Percentiles rank a stretch among this genome's conserved stretches.
Evolutionary conservation across 2,797 vertebrate species (phyloP).

Genomic region (Hydrophis major): DNA sequence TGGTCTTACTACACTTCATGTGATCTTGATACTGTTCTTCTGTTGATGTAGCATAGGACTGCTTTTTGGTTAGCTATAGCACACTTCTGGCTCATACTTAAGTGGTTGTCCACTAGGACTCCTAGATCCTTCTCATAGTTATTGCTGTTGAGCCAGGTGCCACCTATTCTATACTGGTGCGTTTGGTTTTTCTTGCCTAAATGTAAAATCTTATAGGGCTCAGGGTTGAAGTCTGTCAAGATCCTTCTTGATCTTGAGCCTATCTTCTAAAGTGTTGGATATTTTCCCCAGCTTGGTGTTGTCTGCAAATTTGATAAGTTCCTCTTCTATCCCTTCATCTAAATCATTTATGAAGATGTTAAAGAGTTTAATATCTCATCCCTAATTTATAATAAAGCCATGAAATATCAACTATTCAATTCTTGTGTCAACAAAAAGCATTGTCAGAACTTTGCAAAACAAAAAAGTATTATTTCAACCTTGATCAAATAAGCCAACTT

Average conservation of each 20-base stretch:
- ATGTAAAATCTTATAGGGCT: neutral
- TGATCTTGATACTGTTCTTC: neutral
- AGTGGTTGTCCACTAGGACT: neutral
- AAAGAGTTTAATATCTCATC: neutral
- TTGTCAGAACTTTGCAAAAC: neutral
- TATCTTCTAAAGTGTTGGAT: neutral
- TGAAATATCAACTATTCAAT: neutral
- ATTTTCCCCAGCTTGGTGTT: neutral
- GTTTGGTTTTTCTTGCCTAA: neutral
- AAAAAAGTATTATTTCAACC: neutral
- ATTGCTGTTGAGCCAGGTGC: neutral
- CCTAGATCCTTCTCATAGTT: neutral
- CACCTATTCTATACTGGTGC: neutral
- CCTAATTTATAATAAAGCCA: neutral
- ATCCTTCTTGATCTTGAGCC: neutral
- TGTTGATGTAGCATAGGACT: neutral
- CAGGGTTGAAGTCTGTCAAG: neutral
- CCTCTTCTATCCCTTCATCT: neutral
- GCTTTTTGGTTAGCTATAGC: neutral
- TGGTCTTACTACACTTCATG: neutral
- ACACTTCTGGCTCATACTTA: neutral
- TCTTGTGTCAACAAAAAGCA: neutral
- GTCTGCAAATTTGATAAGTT: neutral
- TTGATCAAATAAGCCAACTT: neutral
- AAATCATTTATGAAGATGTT: neutral